Percentiles rank a stretch among this genome's conserved stretches.
phyloP scores from a whole-genome alignment of 2,888 invertebrate genomes.

The Ectemnius lituratus region DNA sequence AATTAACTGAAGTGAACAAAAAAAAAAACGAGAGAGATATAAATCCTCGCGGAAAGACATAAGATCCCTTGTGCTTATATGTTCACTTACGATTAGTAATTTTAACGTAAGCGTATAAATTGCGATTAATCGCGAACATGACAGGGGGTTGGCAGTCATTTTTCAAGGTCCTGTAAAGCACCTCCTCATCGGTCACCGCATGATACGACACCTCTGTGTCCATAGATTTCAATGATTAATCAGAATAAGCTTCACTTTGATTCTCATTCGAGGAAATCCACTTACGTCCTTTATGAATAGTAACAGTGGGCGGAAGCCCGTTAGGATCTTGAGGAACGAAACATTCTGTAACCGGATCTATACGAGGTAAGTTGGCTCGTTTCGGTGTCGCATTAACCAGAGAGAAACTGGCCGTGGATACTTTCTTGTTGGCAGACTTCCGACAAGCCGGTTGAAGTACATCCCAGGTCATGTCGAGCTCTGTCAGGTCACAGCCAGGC shows the following conservation, averaged over 20 bases:
- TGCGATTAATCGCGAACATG: conserved; percentile 86
- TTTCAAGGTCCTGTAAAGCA: conserved; percentile 81
- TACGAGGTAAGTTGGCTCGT: conserved; percentile 75
- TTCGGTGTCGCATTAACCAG: conserved; percentile 61
- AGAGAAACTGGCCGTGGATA: conserved; percentile 64
- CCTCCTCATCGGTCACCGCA: conserved; percentile 80
- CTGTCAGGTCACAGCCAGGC: conserved; percentile 91
- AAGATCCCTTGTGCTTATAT: background rate
- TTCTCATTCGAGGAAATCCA: background rate
- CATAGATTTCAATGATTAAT: too few relatives aligned
- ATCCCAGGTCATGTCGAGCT: conserved; percentile 84
- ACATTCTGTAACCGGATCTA: conserved; percentile 80
- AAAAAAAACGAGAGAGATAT: background rate
- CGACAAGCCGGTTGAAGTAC: conserved; percentile 75
- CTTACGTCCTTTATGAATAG: conserved; percentile 79
- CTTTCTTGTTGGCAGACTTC: conserved; percentile 72
- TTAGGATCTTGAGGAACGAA: conserved; percentile 80
- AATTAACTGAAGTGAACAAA: conserved; percentile 81
- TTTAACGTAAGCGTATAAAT: conserved; percentile 86
- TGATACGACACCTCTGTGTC: conserved; percentile 79
- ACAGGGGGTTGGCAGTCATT: conserved; percentile 81
- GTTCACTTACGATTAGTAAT: conserved; percentile 85
- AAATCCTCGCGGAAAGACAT: background rate
- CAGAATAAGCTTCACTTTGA: background rate
- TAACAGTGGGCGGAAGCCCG: conserved; percentile 80